These are phyloP conservation scores for Silurus lanzhouensis DNA, from an alignment of 2,797 vertebrate species.

Conservation along the genomic window DNA sequence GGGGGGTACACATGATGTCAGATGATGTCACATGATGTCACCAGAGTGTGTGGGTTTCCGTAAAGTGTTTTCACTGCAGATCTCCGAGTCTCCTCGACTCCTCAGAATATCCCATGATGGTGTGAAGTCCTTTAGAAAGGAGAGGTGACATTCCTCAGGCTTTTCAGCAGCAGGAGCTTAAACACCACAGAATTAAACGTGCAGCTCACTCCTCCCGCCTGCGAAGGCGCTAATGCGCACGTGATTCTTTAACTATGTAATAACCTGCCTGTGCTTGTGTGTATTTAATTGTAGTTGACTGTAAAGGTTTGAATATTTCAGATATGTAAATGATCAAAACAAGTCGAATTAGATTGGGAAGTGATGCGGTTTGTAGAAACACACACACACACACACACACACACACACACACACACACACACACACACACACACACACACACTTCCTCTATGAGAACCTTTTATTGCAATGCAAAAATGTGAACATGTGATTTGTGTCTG, in stretches of 20 bases:
- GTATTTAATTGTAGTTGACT: background rate
- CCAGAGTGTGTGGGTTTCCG: background rate
- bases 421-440: background rate
- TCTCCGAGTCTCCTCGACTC: background rate
- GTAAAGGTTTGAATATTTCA: background rate
- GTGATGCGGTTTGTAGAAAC: background rate
- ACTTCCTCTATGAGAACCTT: background rate
- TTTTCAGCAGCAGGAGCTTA: background rate
- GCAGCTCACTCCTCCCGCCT: background rate
- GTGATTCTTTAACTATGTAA: background rate
- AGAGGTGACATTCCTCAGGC: background rate
- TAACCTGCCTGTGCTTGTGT: background rate
- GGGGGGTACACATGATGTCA: too few relatives aligned
- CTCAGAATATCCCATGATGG: constrained; percentile 3
- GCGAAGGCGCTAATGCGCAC: too few relatives aligned
- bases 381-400: background rate
- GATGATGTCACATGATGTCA: background rate
- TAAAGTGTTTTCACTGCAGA: background rate
- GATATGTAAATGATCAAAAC: background rate
- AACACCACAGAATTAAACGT: background rate
- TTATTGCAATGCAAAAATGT: background rate
- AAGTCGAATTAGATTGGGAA: background rate
- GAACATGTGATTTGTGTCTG: constrained; percentile 1
- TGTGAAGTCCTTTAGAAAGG: constrained; percentile 1
- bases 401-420: background rate